Evolutionary conservation across 1,140 invertebrate genomes (phyloP).

Genomic region (Fopius arisanus): DNA sequence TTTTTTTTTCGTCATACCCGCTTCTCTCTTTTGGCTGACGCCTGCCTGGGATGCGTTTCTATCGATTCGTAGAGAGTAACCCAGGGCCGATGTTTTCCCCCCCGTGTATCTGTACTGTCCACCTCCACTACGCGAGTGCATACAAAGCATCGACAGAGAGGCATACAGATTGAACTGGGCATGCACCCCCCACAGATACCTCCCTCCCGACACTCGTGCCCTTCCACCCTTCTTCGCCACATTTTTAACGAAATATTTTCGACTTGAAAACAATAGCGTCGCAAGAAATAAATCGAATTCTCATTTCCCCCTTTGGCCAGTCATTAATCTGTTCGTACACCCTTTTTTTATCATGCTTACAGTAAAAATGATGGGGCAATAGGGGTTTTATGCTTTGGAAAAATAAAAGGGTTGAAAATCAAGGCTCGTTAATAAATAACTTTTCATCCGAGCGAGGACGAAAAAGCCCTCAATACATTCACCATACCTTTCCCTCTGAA

Average conservation of each 20-base stretch:
- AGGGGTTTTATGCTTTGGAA: neutral
- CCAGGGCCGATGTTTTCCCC: conserved; percentile 48
- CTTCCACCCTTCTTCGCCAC: neutral
- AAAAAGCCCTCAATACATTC: conserved; percentile 3
- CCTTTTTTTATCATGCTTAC: neutral
- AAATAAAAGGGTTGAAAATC: conserved; percentile 10
- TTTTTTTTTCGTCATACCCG: conserved; percentile 60
- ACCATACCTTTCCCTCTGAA: neutral
- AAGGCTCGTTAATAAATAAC: conserved; percentile 5
- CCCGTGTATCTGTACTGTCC: conserved; percentile 41
- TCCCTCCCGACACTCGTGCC: neutral
- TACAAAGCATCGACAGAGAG: conserved; percentile 62
- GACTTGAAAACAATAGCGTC: neutral
- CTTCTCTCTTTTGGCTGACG: conserved; percentile 60
- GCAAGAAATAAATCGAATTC: neutral
- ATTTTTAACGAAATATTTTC: neutral
- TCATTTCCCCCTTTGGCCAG: neutral
- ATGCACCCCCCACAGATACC: conserved; percentile 50
- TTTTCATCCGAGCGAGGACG: neutral
- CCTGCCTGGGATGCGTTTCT: conserved; percentile 67
- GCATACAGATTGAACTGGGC: conserved; percentile 63
- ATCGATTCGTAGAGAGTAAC: conserved; percentile 62
- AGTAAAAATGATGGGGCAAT: neutral
- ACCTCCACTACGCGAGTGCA: conserved; percentile 46
- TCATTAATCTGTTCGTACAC: neutral